phyloP scores from a whole-genome alignment of 2,888 invertebrate genomes.

The Noctua janthe region DNA sequence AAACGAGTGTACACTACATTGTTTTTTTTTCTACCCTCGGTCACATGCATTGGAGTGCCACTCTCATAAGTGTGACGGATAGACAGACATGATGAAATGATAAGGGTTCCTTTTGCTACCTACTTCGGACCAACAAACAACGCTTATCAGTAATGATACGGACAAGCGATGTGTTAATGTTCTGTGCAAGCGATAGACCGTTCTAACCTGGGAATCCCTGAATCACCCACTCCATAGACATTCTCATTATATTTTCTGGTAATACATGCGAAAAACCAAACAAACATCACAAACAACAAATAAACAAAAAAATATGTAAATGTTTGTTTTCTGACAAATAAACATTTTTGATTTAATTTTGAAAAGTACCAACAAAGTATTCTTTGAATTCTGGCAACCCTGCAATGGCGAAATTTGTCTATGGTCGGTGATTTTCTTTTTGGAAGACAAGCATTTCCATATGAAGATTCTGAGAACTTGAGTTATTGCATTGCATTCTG shows the following conservation, averaged over 20 bases:
- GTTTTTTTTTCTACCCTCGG: background rate
- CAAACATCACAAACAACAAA: too few species aligned
- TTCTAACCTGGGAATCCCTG: slow-evolving; percentile 8
- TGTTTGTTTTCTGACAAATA: too few species aligned
- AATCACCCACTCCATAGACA: slow-evolving; percentile 7
- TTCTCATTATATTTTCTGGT: background rate
- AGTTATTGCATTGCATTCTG: slow-evolving; percentile 1
- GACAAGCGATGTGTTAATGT: background rate
- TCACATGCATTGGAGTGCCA: background rate
- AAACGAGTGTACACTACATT: background rate
- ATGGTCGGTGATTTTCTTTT: slow-evolving; percentile 42
- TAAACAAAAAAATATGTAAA: too few species aligned
- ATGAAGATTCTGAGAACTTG: background rate
- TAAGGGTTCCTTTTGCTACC: background rate
- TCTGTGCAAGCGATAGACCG: background rate
- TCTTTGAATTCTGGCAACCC: slow-evolving; percentile 22
- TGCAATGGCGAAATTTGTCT: slow-evolving; percentile 31
- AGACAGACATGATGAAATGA: background rate
- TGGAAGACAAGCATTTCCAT: background rate
- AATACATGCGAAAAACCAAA: background rate
- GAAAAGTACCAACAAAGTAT: background rate
- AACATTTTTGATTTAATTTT: too few species aligned
- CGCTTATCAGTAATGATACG: background rate
- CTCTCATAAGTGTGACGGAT: background rate
- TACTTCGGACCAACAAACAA: background rate